Base-by-base conservation (phyloP, 2,888 invertebrate genomes). In the Meloe dianella region DNA sequence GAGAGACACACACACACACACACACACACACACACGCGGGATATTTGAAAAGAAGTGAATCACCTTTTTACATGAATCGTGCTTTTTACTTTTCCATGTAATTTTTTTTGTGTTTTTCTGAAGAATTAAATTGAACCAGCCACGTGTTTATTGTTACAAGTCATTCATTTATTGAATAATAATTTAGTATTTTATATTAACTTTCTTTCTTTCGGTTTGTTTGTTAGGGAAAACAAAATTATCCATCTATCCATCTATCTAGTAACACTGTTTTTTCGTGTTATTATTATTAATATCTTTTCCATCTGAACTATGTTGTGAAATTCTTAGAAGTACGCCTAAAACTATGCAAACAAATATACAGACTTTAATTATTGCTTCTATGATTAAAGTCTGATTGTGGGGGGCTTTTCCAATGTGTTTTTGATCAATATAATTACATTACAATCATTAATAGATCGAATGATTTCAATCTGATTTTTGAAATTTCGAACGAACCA, bases 61-160 rank as follows among this genome's bases (percentile, higher is more conserved):
- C 76, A 76, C 77, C 76, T 75, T 71, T 77, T 76, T 75, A 77
- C 76, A 77, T 71, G 76, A 72, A 71, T 56, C 68, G 65, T 65
- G 65, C 38, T 24, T 64, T 68, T 9, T 24, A 24, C 24, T 4
- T 24, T 54, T 54, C 54, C 22, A 54, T 54, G 54, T 54, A 54
- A 54, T 20, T 22, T 54, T 20, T 54, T 54, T 24, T 22, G 5
- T 24, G 54, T 47, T 1, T 17, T 47, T 47, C 20, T 47, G 12
- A 24, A 24, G 14, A 54, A 54, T 24, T 14, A 24, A 54, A 54
- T 54, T 24, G 54, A 54, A 54, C 10, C 12, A 54, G 12, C 54
- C 54, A 54, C 54, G 54, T 54, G 54, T 54, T 14, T 24, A 54
- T 54, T 54, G 54, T 54, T 24, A 54, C 24, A 24, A 24, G 5